These are phyloP conservation scores for Raja brachyura DNA, from an alignment of 2,113 vertebrate genomes.

Conservation along the genomic window DNA sequence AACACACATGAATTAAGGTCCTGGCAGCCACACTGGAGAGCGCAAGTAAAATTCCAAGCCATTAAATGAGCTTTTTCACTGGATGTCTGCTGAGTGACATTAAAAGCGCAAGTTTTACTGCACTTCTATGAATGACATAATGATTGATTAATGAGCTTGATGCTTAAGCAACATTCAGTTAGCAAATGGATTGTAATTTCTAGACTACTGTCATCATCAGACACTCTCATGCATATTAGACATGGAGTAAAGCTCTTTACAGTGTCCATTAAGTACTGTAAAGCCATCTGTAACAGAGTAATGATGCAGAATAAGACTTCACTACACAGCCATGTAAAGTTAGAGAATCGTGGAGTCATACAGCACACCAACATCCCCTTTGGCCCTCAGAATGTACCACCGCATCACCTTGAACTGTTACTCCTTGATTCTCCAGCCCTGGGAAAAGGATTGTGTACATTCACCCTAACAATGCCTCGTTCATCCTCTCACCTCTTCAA, in stretches of 20 bases:
- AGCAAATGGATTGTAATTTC: not conserved
- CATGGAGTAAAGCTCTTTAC: not conserved
- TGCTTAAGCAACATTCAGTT: not conserved
- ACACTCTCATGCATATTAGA: not conserved
- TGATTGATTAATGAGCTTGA: not conserved
- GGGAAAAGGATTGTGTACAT: too few relatives aligned
- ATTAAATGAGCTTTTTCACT: not conserved
- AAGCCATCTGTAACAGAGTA: not conserved
- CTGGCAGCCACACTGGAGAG: not conserved
- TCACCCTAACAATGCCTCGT: too few relatives aligned
- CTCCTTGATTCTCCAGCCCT: too few relatives aligned
- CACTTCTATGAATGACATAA: not conserved
- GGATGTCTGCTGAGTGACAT: not conserved
- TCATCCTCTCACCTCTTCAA: too few relatives aligned
- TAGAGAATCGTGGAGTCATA: too few relatives aligned
- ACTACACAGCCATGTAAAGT: not conserved
- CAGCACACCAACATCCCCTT: too few relatives aligned
- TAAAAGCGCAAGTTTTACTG: not conserved
- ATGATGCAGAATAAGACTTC: not conserved
- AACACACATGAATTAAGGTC: not conserved
- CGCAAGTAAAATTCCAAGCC: not conserved
- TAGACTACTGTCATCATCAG: not conserved
- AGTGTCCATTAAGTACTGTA: not conserved
- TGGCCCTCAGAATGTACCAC: too few relatives aligned
- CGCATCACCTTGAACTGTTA: too few relatives aligned